Evolutionary conservation across 1,140 invertebrate species (phyloP).

Genomic region (Trachymyrmex septentrionalis): DNA sequence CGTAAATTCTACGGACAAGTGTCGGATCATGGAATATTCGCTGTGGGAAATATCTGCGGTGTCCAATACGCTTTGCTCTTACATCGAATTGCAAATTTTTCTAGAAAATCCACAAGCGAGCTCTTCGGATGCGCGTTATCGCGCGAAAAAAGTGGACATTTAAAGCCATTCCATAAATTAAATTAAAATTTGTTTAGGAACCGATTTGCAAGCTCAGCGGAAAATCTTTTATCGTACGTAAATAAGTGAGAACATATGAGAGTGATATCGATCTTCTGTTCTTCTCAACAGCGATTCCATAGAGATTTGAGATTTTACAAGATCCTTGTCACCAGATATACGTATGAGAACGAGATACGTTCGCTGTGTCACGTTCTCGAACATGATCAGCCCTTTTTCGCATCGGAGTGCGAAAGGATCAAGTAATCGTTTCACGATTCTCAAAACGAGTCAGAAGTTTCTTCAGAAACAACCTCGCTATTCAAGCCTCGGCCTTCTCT

Average conservation of each 20-base stretch:
- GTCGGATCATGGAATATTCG: slow-evolving; percentile 6
- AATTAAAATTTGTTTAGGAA: not conserved
- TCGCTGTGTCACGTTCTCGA: not conserved
- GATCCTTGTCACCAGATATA: not conserved
- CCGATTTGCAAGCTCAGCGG: not conserved
- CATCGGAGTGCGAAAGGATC: not conserved
- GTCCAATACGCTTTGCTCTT: not conserved
- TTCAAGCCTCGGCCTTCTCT: not conserved
- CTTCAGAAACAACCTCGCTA: not conserved
- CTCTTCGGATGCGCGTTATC: not conserved
- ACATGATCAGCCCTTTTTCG: not conserved
- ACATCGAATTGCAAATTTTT: slow-evolving; percentile 8
- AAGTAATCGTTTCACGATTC: not conserved
- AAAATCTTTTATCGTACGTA: not conserved
- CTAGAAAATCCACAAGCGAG: not conserved
- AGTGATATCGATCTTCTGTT: not conserved
- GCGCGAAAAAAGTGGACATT: not conserved
- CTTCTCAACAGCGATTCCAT: not conserved
- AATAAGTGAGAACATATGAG: not conserved
- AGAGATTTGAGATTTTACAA: not conserved
- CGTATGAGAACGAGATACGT: not conserved
- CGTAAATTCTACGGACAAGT: slow-evolving; percentile 15
- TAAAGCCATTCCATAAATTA: not conserved
- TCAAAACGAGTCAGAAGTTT: slow-evolving; percentile 33
- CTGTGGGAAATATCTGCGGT: not conserved